phyloP scores from a whole-genome alignment of 2,888 invertebrate species.

The Cistogaster globosa region DNA sequence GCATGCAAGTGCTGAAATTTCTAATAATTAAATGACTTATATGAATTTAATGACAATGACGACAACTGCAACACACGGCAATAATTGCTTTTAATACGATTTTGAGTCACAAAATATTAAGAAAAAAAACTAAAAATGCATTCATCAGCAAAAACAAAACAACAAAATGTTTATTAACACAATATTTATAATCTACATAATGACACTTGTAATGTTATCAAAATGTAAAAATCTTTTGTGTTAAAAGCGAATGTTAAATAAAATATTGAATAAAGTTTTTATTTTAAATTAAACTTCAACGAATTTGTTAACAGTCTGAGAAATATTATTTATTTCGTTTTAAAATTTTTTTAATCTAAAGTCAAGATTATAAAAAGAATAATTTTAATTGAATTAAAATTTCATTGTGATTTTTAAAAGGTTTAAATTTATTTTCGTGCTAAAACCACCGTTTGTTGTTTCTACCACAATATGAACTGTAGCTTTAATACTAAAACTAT shows the following conservation, averaged over 20 bases:
- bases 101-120: conserved; percentile 32
- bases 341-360: conserved; percentile 15
- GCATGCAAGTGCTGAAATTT: conserved; percentile 72
- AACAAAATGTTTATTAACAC: conserved; percentile 71
- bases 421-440: not conserved
- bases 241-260: conserved; percentile 11
- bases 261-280: conserved; percentile 1
- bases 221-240: conserved; percentile 61
- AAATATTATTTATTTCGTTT: conserved; percentile 38
- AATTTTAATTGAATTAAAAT: not conserved
- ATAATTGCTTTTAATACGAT: conserved; percentile 51
- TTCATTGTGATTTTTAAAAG: not conserved
- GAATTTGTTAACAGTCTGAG: conserved; percentile 40
- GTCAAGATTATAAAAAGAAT: not conserved
- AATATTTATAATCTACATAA: conserved; percentile 69
- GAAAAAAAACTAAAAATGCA: conserved; percentile 48
- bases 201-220: conserved; percentile 67
- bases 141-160: conserved; percentile 40
- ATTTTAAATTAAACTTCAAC: conserved; percentile 44
- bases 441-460: not conserved
- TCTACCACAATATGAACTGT: conserved; percentile 33
- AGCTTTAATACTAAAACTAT: conserved; percentile 15
- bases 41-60: conserved; percentile 71
- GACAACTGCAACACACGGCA: conserved; percentile 69
- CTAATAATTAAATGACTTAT: conserved; percentile 72